phyloP scores from a whole-genome alignment of 2,113 vertebrate genomes.

The Crotalus horridus region DNA sequence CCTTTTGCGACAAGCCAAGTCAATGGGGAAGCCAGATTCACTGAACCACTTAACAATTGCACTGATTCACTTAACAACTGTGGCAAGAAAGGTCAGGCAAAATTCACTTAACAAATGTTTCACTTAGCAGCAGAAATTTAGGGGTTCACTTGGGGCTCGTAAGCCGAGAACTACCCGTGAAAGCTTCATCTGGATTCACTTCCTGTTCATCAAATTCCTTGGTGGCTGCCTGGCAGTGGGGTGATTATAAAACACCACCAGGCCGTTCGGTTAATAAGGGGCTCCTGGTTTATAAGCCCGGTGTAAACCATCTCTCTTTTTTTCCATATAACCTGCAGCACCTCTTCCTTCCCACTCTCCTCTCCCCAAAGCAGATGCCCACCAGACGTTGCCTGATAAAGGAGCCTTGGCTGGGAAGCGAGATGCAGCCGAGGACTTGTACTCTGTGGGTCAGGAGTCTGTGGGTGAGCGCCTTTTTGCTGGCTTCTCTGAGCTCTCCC shows the following conservation, averaged over 20 bases:
- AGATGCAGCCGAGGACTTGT: constrained; percentile 24
- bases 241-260: background rate
- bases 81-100: background rate
- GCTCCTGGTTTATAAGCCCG: background rate
- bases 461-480: constrained; percentile 15
- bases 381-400: constrained; percentile 36
- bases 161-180: background rate
- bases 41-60: background rate
- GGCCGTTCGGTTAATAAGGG: background rate
- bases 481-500: background rate
- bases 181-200: background rate
- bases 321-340: background rate
- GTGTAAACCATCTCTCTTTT: background rate
- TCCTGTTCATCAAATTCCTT: background rate
- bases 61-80: background rate
- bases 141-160: background rate
- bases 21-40: background rate
- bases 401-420: constrained; percentile 39
- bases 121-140: background rate
- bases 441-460: constrained; percentile 11
- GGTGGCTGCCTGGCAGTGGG: background rate
- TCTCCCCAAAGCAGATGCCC: constrained; percentile 40
- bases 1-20: background rate
- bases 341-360: background rate
- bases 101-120: background rate